Evolutionary conservation across 2,888 invertebrate genomes (phyloP).

Genomic region (Drosophila testacea): DNA sequence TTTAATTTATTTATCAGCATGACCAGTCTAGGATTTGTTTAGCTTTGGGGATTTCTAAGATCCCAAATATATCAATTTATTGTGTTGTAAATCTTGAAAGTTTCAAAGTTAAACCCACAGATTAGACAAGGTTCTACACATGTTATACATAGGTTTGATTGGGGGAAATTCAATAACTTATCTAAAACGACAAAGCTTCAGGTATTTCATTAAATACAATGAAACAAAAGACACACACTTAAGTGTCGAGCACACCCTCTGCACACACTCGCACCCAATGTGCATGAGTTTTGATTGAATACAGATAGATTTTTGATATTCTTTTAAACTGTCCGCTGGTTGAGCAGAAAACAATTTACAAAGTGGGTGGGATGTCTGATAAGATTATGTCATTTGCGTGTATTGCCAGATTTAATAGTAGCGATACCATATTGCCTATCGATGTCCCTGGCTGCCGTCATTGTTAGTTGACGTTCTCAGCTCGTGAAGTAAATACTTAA

Average conservation of each 20-base stretch:
- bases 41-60: neutral
- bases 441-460: conserved; percentile 19
- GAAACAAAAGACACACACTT: neutral
- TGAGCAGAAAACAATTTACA: conserved; percentile 2
- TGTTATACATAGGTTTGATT: neutral
- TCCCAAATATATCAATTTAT: neutral
- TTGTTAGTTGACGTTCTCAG: conserved; percentile 58
- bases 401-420: conserved; percentile 64
- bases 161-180: conserved; percentile 14
- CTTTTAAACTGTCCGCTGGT: conserved; percentile 1
- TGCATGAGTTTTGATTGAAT: conserved; percentile 12
- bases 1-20: too few species aligned
- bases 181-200: neutral
- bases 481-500: conserved; percentile 32
- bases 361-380: conserved; percentile 55
- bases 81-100: conserved; percentile 10
- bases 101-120: conserved; percentile 27
- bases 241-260: conserved; percentile 8
- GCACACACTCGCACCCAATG: neutral
- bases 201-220: conserved; percentile 3
- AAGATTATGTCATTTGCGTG: conserved; percentile 63
- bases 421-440: conserved; percentile 34
- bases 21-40: too few species aligned
- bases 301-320: conserved; percentile 14
- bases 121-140: conserved; percentile 21